Base-by-base conservation (phyloP, 2,888 invertebrate species). In the Volucella bombylans region DNA sequence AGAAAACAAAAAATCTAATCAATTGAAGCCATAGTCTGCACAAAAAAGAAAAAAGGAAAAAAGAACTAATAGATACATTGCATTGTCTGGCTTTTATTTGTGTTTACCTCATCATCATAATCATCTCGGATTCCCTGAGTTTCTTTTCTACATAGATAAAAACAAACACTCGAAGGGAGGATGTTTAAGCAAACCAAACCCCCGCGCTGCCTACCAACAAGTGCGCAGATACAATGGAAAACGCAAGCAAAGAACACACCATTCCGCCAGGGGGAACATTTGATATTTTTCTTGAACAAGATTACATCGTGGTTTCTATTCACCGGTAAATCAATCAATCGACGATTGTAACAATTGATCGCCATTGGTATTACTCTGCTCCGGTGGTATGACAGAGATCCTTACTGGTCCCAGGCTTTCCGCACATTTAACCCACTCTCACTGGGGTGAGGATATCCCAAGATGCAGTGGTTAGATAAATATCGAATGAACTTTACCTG, bases 401-500 rank as follows among this genome's bases (percentile, higher is more conserved):
- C 49, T 8, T 43, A 72, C 55, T 41, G 67, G 67, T 69, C 64
- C 18, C 49, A 73, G 23, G 14, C 65, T 50, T 41, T 9, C 67
- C 47, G 31, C 49, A 41, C 41, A 54, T 10, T 79, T 80, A 83
- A 83, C 83, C 83, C 83, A 80, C 79, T 83, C 83, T 49, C 54
- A 15, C 31, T 39, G 47, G 15, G 50, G 52, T 23, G 49, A 9
- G 50, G 54, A 49, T 61, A 57, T 65, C 74, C 31, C 31, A 61
- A 74, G 74, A 76, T 83, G 83, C 65, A 4, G 4, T 31, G 79
- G 83, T 79, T 79, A 83, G 83, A 83, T 83, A 79, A 83, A 83
- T 83, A 83, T 83, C 83, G 74, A 83, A 83, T 83, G 71, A 79
- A 79, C 72, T 55, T 74, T 65, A 81, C 59, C 69, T 80, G 59